Conservation (phyloP, 2,113 vertebrate species). For the Colaptes auratus region DNA sequence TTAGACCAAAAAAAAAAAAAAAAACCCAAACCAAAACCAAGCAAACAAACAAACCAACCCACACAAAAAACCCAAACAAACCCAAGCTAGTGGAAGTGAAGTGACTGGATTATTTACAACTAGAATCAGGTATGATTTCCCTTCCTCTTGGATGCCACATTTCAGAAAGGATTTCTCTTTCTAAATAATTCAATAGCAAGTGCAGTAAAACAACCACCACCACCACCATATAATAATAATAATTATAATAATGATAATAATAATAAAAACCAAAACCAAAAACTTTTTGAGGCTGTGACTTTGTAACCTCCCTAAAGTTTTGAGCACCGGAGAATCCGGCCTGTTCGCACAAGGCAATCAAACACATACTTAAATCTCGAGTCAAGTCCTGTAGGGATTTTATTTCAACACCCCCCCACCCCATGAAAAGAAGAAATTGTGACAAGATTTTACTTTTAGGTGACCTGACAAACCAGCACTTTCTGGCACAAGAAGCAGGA, state of each 20-base stretch:
- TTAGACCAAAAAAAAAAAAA: background rate
- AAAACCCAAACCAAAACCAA: background rate
- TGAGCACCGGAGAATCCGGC: conserved; percentile 7
- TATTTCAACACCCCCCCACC: background rate
- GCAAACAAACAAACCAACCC: background rate
- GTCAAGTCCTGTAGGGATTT: background rate
- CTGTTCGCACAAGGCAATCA: conserved; percentile 28
- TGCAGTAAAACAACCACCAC: background rate
- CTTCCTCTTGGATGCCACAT: background rate
- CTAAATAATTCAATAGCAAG: background rate
- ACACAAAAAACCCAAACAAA: background rate
- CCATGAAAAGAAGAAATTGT: background rate
- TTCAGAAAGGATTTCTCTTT: background rate
- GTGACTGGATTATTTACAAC: background rate
- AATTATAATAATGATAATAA: background rate
- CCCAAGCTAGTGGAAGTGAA: background rate
- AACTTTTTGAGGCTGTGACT: conserved; percentile 45
- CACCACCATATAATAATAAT: background rate
- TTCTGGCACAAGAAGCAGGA: conserved; percentile 18
- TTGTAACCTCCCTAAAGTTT: conserved; percentile 59
- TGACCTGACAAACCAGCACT: conserved; percentile 17
- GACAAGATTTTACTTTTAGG: conserved; percentile 15
- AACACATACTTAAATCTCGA: background rate
- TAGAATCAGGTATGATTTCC: background rate
- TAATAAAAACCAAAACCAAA: background rate